Evolutionary conservation across 2,113 vertebrate genomes (phyloP).

Genomic region (Megaptera novaeangliae): DNA sequence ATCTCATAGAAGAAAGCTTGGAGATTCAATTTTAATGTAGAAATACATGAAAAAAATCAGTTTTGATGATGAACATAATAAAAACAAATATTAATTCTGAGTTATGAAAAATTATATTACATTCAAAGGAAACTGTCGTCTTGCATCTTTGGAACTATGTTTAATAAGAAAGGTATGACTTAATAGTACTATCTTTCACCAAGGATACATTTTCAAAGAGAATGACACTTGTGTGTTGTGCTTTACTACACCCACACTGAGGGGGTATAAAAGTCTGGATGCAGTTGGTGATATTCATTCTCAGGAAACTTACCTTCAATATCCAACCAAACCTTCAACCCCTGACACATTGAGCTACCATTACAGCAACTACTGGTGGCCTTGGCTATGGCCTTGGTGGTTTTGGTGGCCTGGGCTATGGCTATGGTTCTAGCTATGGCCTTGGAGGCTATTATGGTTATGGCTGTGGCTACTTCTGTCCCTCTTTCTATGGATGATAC

Average conservation of each 20-base stretch:
- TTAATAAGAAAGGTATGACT: neutral
- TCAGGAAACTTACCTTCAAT: neutral
- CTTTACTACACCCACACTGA: neutral
- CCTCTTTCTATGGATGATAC: neutral
- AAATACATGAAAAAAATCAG: neutral
- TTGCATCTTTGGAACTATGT: neutral
- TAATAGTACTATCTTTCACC: neutral
- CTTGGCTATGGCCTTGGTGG: neutral
- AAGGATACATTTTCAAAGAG: neutral
- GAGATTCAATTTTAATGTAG: neutral
- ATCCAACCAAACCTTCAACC: too few species aligned
- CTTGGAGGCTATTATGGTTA: neutral
- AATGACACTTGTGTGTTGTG: neutral
- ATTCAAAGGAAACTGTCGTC: neutral
- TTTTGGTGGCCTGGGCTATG: neutral
- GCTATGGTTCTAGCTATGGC: neutral
- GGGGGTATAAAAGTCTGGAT: neutral
- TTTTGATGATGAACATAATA: neutral
- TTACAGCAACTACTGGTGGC: fast-evolving
- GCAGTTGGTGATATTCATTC: neutral
- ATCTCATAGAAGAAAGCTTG: fast-evolving
- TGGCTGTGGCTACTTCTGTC: neutral
- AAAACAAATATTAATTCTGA: neutral
- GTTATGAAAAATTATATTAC: neutral
- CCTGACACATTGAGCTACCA: neutral